A percentile compares a stretch with the other conserved stretches of the same genome.
These are phyloP conservation scores for Chrysopa pallens DNA, from an alignment of 1,140 invertebrate genomes.

Conservation along the genomic window DNA sequence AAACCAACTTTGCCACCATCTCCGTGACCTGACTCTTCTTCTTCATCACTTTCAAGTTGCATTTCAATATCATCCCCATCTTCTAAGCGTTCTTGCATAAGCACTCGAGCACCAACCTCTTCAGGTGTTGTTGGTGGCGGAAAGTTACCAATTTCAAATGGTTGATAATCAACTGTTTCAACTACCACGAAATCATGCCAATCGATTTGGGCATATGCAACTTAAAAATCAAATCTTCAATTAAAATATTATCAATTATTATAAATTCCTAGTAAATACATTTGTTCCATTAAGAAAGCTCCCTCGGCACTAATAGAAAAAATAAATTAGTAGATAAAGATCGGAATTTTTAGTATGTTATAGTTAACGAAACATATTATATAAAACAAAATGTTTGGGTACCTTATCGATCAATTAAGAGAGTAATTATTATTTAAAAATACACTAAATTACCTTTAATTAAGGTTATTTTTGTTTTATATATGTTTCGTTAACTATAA, in stretches of 20 bases:
- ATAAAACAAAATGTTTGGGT: too few relatives aligned
- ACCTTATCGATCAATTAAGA: too few relatives aligned
- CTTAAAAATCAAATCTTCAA: slow-evolving; percentile 20
- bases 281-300: too few relatives aligned
- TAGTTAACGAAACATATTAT: too few relatives aligned
- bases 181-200: slow-evolving; percentile 99
- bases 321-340: too few relatives aligned
- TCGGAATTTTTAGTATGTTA: too few relatives aligned
- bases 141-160: slow-evolving; percentile 87
- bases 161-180: slow-evolving; percentile 97
- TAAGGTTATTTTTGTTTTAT: too few relatives aligned
- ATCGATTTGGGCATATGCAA: slow-evolving; percentile 95
- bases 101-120: slow-evolving; percentile 84
- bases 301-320: too few relatives aligned
- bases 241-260: not conserved
- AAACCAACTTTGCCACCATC: slow-evolving; percentile 53
- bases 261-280: too few relatives aligned
- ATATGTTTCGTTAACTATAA: too few relatives aligned
- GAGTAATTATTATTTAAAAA: too few relatives aligned
- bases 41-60: slow-evolving; percentile 54
- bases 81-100: slow-evolving; percentile 57
- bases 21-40: slow-evolving; percentile 27
- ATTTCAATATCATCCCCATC: slow-evolving; percentile 48
- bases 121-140: slow-evolving; percentile 93
- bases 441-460: too few relatives aligned